Evolutionary conservation across 2,113 vertebrate genomes (phyloP), one percentile per base, ranked within the genome.

Genomic region (Takifugu bimaculatus): DNA sequence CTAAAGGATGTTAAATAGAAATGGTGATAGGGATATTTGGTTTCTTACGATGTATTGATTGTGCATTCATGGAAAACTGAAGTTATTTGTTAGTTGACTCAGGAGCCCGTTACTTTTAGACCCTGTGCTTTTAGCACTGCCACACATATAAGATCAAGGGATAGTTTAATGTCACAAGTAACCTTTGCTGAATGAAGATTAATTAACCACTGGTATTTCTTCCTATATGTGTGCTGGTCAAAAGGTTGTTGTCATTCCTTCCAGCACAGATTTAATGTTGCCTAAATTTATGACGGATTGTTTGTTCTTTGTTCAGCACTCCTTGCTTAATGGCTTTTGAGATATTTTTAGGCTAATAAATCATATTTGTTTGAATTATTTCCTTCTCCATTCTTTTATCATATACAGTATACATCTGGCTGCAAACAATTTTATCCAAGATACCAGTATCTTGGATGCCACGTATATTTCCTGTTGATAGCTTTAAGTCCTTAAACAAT

Each of bases 41-140:
- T 62, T 75, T 58, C 53, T 73, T 70, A 58, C 14, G 62, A 10
- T 75, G 68, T 55, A 68, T 76, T 84, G 69, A 83, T 39, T 39
- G 29, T 6, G 3, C 29, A 32, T 10, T 39, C 7, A 39, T 39
- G 35, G 35, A 39, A 39, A 39, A 39, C 35, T 11, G 35, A 39
- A 39, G 11, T 39, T 10, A 39, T 39, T 39, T 39, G 35, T 10
- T 11, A 39, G 35, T 39, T 39, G 35, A 39, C 35, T 39, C 7
- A 39, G 35, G 35, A 39, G 35, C 35, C 6, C 35, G 2, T 39
- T 10, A 39, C 7, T 39, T 39, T 10, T 7, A 39, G 5, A 10
- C 35, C 0, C 35, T 39, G 35, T 4, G 29, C 3, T 39, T 39
- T 10, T 32, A 32, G 29, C 4, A 4, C 35, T 39, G 35, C 35